Evolutionary conservation across 2,113 vertebrate species (phyloP).

Genomic region (Dermatemys mawii): DNA sequence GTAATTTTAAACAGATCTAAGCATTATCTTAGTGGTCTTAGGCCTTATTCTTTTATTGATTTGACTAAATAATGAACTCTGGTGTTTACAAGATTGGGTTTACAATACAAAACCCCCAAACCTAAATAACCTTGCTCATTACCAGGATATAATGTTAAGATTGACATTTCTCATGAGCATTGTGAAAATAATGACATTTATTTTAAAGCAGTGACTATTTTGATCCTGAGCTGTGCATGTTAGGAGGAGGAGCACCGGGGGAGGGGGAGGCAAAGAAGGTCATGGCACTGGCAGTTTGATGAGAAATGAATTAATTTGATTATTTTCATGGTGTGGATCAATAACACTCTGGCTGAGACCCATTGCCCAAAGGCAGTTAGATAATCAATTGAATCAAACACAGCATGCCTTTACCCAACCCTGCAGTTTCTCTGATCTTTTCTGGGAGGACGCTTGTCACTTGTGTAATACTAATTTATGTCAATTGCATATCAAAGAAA

Average conservation of each 20-base stretch:
- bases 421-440: slow-evolving; percentile 84
- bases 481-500: slow-evolving; percentile 91
- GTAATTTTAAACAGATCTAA: slow-evolving; percentile 9
- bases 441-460: slow-evolving; percentile 80
- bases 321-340: slow-evolving; percentile 88
- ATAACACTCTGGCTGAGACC: slow-evolving; percentile 80
- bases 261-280: slow-evolving; percentile 57
- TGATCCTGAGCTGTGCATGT: slow-evolving; percentile 52
- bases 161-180: slow-evolving; percentile 45
- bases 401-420: slow-evolving; percentile 74
- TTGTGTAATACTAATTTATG: slow-evolving; percentile 87
- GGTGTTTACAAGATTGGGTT: slow-evolving; percentile 3
- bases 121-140: not conserved
- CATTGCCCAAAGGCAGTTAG: slow-evolving; percentile 81
- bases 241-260: slow-evolving; percentile 43
- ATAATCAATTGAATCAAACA: slow-evolving; percentile 87
- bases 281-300: slow-evolving; percentile 74
- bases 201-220: slow-evolving; percentile 55
- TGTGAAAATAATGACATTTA: slow-evolving; percentile 60
- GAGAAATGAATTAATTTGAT: slow-evolving; percentile 90
- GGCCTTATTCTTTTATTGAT: slow-evolving; percentile 15
- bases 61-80: not conserved
- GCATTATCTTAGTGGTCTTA: slow-evolving; percentile 30
- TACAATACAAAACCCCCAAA: not conserved
- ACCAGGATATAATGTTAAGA: slow-evolving; percentile 32